phyloP scores from a whole-genome alignment of 2,797 vertebrate species.

The Sus cebifrons region DNA sequence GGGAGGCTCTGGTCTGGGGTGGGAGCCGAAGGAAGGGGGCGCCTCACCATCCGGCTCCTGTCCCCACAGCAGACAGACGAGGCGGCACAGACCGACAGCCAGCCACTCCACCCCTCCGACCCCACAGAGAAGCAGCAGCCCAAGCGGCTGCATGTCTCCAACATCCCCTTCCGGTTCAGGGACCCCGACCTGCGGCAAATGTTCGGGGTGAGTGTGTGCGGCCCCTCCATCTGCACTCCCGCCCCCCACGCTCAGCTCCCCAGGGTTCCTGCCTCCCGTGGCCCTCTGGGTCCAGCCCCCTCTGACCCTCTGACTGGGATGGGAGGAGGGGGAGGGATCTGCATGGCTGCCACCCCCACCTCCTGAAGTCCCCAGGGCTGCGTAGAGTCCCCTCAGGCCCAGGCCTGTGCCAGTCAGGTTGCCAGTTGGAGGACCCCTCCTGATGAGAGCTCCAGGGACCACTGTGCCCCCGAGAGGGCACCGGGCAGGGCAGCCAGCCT shows the following conservation, averaged over 20 bases:
- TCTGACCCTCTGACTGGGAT: fast-evolving
- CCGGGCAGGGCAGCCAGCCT: not conserved
- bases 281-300: not conserved
- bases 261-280: slow-evolving; percentile 77
- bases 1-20: not conserved
- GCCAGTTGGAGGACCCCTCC: not conserved
- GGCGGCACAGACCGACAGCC: slow-evolving; percentile 96
- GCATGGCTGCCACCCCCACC: not conserved
- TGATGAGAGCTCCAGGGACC: not conserved
- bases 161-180: slow-evolving; percentile 99
- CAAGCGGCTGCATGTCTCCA: slow-evolving; percentile 98
- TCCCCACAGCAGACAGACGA: slow-evolving; percentile 95
- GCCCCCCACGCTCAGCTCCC: fast-evolving
- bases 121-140: slow-evolving; percentile 98
- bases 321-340: not conserved
- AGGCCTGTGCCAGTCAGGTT: not conserved
- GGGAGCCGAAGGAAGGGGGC: not conserved
- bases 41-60: not conserved
- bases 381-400: too few species aligned
- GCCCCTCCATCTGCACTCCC: not conserved
- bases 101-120: slow-evolving; percentile 95
- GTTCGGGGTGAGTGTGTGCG: slow-evolving; percentile 95
- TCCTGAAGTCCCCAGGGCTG: not conserved
- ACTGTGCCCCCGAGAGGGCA: not conserved
- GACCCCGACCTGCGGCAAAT: slow-evolving; percentile 99